Conservation (phyloP, 2,797 vertebrate genomes). For the Sebastes umbrosus region DNA sequence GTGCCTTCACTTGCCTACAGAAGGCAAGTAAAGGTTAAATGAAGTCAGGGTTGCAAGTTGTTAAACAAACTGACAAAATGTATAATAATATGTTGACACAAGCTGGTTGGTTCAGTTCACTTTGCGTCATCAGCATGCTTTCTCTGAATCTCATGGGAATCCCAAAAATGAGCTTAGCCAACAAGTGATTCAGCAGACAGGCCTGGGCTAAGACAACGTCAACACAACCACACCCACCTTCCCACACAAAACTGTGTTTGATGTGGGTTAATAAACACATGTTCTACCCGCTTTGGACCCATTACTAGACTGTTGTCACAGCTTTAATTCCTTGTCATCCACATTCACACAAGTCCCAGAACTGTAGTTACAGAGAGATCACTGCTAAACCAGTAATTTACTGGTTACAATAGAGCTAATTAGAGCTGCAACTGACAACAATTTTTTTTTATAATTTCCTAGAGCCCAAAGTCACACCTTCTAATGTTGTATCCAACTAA, state of each 20-base stretch:
- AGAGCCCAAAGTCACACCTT: background rate
- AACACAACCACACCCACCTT: slow-evolving; percentile 1
- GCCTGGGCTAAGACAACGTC: background rate
- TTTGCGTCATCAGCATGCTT: background rate
- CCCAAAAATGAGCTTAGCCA: background rate
- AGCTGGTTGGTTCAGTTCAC: background rate
- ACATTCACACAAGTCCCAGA: background rate
- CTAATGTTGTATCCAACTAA: background rate
- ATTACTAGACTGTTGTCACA: background rate
- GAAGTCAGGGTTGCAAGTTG: background rate
- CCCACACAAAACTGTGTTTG: background rate
- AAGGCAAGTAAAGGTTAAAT: background rate
- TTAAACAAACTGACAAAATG: background rate
- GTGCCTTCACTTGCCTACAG: no score
- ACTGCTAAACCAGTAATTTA: background rate
- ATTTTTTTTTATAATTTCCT: background rate
- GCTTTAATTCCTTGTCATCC: background rate
- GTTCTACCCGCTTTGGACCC: background rate
- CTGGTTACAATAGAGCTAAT: background rate
- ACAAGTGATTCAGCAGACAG: slow-evolving; percentile 17
- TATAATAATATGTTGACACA: background rate
- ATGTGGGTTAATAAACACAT: slow-evolving; percentile 17
- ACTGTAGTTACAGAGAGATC: background rate
- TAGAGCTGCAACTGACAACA: background rate
- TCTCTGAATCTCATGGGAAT: background rate